phyloP scores from a whole-genome alignment of 35 echinoderm and acorn worm genomes.

The Ophiothrix spiculata region DNA sequence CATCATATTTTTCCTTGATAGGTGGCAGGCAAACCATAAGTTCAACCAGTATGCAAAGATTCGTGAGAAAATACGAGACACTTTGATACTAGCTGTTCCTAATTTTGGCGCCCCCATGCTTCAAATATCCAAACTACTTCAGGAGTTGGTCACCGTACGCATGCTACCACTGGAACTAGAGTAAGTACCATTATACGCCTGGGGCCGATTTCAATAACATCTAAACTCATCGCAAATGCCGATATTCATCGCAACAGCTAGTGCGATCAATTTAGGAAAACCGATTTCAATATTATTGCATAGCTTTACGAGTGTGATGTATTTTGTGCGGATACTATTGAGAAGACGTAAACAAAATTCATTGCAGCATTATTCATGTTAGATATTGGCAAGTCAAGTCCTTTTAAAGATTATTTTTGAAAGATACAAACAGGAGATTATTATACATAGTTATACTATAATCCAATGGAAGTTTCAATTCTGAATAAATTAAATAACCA shows the following conservation, averaged over 20 bases:
- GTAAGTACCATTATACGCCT: too few species aligned
- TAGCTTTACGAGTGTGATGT: too few species aligned
- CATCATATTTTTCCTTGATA: conserved; percentile 42
- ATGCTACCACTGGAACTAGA: conserved; percentile 76
- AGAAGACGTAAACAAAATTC: too few species aligned
- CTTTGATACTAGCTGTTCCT: conserved; percentile 54
- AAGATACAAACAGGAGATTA: too few species aligned
- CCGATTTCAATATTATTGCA: too few species aligned
- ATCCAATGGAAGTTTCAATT: not conserved
- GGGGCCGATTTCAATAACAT: too few species aligned
- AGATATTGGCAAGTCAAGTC: not conserved
- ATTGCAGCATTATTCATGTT: too few species aligned
- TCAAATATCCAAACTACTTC: conserved; percentile 84
- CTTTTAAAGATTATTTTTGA: not conserved
- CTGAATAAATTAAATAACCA: too few species aligned
- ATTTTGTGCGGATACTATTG: too few species aligned
- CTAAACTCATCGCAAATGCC: too few species aligned
- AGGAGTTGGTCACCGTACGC: conserved; percentile 65
- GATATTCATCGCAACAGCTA: too few species aligned
- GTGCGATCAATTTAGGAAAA: too few species aligned
- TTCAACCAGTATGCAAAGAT: conserved; percentile 71
- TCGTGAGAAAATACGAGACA: conserved; percentile 34
- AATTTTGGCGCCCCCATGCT: conserved; percentile 80
- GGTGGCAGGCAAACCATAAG: conserved; percentile 79
- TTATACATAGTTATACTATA: not conserved